Percentiles rank a stretch among this genome's conserved stretches.
Evolutionary conservation across 2,113 vertebrate species (phyloP).

Genomic region (Rhynchomys soricoides): DNA sequence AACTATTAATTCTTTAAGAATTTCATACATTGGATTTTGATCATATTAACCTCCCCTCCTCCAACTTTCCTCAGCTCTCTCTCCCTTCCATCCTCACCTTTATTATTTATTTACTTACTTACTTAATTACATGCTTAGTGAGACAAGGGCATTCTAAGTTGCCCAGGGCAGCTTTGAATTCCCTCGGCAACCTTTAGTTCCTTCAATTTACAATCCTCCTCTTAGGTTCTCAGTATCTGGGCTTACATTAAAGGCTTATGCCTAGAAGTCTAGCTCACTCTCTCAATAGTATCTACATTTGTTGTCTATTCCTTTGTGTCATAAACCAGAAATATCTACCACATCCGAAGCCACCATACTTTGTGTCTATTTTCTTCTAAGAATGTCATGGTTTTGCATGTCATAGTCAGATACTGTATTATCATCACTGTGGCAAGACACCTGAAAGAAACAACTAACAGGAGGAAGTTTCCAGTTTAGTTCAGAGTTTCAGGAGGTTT

Average conservation of each 20-base stretch:
- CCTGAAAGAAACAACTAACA: not conserved
- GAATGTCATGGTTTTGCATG: not conserved
- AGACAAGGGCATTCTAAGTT: not conserved
- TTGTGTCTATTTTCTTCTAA: not conserved
- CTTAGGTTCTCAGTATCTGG: not conserved
- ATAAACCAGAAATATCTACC: not conserved
- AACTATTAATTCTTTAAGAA: not conserved
- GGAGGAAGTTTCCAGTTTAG: not conserved
- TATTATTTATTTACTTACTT: not conserved
- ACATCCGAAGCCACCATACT: not conserved
- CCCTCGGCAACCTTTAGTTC: no score
- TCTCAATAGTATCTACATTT: not conserved
- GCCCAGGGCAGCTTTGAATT: not conserved
- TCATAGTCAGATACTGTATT: not conserved
- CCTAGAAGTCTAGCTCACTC: not conserved
- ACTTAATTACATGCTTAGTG: not conserved
- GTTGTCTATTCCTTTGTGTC: not conserved
- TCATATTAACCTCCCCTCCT: not conserved
- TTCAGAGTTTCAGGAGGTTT: not conserved
- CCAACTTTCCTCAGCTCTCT: not conserved
- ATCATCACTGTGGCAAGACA: not conserved
- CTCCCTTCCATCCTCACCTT: not conserved
- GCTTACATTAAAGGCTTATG: not conserved
- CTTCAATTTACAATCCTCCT: not conserved
- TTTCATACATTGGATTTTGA: not conserved